Evolutionary conservation across 1,140 invertebrate genomes (phyloP), one percentile per base, ranked within the genome.

Genomic region (Drosophila persimilis): DNA sequence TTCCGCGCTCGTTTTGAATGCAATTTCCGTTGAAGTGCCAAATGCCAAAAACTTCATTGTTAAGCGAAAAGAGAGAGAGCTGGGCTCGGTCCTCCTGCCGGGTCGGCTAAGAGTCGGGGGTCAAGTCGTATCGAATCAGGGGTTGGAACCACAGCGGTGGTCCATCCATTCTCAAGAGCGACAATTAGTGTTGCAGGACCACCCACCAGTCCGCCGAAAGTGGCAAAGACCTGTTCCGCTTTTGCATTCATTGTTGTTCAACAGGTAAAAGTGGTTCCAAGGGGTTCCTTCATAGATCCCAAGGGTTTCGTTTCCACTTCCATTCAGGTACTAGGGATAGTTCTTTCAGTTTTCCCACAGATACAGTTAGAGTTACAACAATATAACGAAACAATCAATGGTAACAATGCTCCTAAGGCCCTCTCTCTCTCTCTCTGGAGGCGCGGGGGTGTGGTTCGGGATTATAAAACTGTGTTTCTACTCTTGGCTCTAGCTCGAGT

Each of bases 1-100:
- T 86, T 86, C 81, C 81, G 81, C 81, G 81, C 73, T 20, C 20
- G 52, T 58, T 22, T 50, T 64, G 43, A 61, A 70, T 58, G 61
- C 63, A 50, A 75, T 78, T 86, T 86, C 75, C 81, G 43, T 62
- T 48, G 65, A 88, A 86, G 71, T 75, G 71, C 71, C 71, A 74
- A 74, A 74, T 74, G 71, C 71, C 71, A 74, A 80, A 39, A 85
- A 61, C 56, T 75, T 65, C 71, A 84, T 84, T 79, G 66, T 80
- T 39, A 11, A 39, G 5, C 24, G 24, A 5, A 26, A 4, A 26
- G 24, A 26, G 4, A 26, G 35, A 39, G 55, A 58, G 43, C 60
- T 72, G 24, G 51, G 43, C 60, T 72, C 29, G 51, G 46, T 56
- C 58, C 35, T 39, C 9, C 9, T 39, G 9, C 35, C 35, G 3